Conservation (phyloP, 1,140 invertebrate genomes). For the Paralvinella palmiformis region DNA sequence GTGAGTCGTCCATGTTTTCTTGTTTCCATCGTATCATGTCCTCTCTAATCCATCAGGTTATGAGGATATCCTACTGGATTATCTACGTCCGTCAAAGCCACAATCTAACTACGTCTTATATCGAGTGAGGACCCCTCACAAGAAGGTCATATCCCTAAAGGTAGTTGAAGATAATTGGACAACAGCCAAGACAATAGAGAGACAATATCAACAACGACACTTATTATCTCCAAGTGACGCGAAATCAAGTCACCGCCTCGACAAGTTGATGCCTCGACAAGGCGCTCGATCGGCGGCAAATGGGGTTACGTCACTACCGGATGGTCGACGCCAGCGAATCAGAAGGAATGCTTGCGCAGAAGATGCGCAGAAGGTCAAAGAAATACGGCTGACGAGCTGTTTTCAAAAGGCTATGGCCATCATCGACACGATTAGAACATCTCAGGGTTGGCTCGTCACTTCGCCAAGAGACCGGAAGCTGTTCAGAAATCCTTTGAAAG, state of each 20-base stretch:
- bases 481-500: neutral
- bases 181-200: neutral
- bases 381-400: neutral
- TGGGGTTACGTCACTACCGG: neutral
- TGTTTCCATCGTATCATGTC: too few relatives aligned
- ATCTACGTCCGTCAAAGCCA: neutral
- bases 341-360: neutral
- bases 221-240: too few relatives aligned
- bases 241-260: neutral
- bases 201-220: neutral
- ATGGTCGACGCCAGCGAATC: neutral
- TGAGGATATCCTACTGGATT: neutral
- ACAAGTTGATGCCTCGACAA: neutral
- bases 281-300: neutral
- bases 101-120: neutral
- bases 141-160: neutral
- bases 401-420: slow-evolving; percentile 7
- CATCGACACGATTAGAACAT: neutral
- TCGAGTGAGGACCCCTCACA: slow-evolving; percentile 9
- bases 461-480: neutral
- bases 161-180: neutral
- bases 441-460: neutral
- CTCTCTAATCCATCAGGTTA: too few relatives aligned
- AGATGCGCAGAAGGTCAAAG: neutral
- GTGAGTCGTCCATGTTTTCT: too few relatives aligned